A percentile compares a stretch with the other conserved stretches of the same genome.
Conservation (phyloP, 2,113 vertebrate genomes). For the Lynx canadensis region DNA sequence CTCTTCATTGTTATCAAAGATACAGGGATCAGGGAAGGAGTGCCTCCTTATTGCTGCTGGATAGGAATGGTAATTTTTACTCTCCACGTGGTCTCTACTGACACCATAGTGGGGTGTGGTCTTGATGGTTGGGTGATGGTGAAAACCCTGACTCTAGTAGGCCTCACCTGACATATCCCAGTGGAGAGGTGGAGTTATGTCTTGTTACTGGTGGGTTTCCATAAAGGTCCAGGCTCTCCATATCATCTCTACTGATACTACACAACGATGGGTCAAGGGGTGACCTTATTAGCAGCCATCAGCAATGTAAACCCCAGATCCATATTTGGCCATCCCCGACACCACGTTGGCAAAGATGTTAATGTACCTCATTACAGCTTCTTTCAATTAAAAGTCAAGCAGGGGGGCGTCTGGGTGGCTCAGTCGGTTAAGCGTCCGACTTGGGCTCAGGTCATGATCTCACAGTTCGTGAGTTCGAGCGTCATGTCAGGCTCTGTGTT, state of each 20-base stretch:
- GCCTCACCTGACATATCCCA: background rate
- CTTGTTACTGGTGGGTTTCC: background rate
- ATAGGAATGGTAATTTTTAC: background rate
- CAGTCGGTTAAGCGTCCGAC: too few relatives aligned
- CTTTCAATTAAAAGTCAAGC: background rate
- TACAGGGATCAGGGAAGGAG: background rate
- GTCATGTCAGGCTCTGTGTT: too few relatives aligned
- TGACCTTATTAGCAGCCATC: background rate
- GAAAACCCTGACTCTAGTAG: background rate
- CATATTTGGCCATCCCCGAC: background rate
- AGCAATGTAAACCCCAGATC: background rate
- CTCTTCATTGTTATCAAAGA: background rate
- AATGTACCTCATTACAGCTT: background rate
- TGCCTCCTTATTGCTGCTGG: background rate
- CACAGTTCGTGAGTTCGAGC: too few relatives aligned
- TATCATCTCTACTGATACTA: background rate
- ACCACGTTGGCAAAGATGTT: background rate
- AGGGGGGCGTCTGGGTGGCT: too few relatives aligned
- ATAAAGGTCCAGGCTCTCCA: background rate
- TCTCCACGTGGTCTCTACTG: background rate
- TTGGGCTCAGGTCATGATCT: too few relatives aligned
- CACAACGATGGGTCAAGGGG: background rate
- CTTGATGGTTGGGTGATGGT: background rate
- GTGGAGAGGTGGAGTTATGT: background rate
- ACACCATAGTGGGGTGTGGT: rapidly evolving